Evolutionary conservation across 2,888 invertebrate genomes (phyloP).

Genomic region (Papilio demoleus): DNA sequence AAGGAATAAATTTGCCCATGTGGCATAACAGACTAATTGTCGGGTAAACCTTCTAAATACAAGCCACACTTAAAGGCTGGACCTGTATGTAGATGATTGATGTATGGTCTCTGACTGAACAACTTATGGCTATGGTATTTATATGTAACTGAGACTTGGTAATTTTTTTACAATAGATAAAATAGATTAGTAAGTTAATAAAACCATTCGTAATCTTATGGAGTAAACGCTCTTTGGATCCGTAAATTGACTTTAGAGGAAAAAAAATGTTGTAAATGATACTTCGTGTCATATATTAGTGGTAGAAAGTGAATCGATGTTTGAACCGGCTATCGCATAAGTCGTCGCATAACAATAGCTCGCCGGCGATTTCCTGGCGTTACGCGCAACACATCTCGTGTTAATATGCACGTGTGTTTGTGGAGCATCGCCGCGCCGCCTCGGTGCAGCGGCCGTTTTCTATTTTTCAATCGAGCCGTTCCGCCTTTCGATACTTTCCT

Average conservation of each 20-base stretch:
- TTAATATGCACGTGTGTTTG: constrained; percentile 61
- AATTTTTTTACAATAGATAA: neutral
- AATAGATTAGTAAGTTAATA: no score
- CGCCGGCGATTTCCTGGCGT: constrained; percentile 47
- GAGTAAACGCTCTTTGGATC: no score
- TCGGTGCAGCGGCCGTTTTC: constrained; percentile 63
- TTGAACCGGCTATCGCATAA: constrained; percentile 22
- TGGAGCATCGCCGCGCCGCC: constrained; percentile 52
- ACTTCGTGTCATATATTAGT: neutral
- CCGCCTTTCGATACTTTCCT: constrained; percentile 81
- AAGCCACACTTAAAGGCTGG: neutral
- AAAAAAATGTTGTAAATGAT: neutral
- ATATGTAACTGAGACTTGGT: neutral
- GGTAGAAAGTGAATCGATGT: constrained; percentile 31
- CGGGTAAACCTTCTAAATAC: constrained; percentile 1
- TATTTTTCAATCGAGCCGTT: constrained; percentile 79
- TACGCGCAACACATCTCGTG: constrained; percentile 51
- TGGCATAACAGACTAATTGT: neutral
- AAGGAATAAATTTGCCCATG: neutral
- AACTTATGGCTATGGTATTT: neutral
- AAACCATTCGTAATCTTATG: no score
- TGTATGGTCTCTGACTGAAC: constrained; percentile 2
- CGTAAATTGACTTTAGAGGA: no score
- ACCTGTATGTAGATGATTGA: constrained; percentile 6
- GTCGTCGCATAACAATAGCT: constrained; percentile 34